A percentile compares a stretch with the other conserved stretches of the same genome.
Evolutionary conservation across 2,888 invertebrate genomes (phyloP).

Genomic region (Unio pictorum): DNA sequence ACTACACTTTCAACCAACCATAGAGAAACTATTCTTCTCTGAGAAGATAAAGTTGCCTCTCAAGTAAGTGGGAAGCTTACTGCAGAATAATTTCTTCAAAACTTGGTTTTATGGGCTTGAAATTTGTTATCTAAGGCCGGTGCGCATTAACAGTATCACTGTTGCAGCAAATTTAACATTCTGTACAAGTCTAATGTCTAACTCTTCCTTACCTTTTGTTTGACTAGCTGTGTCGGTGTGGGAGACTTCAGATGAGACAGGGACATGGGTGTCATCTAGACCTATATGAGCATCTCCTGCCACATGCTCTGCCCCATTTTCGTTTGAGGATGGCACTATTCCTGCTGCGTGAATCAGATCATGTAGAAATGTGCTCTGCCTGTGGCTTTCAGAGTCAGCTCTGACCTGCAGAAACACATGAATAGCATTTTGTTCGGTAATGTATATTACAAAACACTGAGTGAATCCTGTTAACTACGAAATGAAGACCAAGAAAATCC

Average conservation of each 20-base stretch:
- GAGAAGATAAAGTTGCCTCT: conserved; percentile 1
- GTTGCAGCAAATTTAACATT: not conserved
- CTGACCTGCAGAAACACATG: conserved; percentile 14
- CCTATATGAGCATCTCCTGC: conserved; percentile 44
- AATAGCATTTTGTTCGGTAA: too few species aligned
- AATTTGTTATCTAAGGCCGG: too few species aligned
- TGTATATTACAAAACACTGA: too few species aligned
- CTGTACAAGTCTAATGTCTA: not conserved
- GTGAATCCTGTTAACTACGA: too few species aligned
- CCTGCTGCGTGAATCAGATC: conserved; percentile 67
- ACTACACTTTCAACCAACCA: not conserved
- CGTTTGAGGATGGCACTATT: conserved; percentile 38
- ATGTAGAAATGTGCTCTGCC: conserved; percentile 56
- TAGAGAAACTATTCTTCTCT: not conserved
- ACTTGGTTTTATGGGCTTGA: too few species aligned
- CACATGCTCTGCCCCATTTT: conserved; percentile 38
- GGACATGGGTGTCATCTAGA: conserved; percentile 42
- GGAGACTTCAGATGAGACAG: conserved; percentile 36
- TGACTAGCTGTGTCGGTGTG: conserved; percentile 22
- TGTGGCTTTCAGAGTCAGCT: conserved; percentile 35
- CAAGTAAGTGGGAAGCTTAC: not conserved
- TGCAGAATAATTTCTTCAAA: not conserved
- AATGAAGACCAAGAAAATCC: too few species aligned
- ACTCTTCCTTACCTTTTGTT: conserved; percentile 17
- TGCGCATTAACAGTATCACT: not conserved